A percentile compares a stretch with the other conserved stretches of the same genome.
Conservation (phyloP, 1,140 invertebrate genomes). For the Alviniconcha marisindica region DNA sequence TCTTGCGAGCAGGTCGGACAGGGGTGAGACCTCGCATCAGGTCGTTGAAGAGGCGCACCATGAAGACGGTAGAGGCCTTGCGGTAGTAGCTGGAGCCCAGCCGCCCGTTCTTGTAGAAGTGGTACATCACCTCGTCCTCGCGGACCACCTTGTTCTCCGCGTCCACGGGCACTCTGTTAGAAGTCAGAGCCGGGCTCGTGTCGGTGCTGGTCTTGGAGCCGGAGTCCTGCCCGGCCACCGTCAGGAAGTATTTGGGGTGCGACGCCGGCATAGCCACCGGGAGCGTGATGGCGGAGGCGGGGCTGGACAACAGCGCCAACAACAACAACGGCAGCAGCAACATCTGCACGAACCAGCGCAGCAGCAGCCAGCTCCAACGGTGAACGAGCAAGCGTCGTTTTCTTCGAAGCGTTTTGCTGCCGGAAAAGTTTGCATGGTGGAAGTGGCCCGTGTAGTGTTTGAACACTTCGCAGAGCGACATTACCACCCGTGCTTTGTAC, state of each 20-base stretch:
- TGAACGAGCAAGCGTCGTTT: too few relatives aligned
- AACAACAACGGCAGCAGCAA: not conserved
- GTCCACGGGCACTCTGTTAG: not conserved
- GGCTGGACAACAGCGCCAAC: not conserved
- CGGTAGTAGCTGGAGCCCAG: slow-evolving; percentile 27
- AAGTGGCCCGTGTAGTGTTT: not conserved
- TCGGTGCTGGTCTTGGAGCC: not conserved
- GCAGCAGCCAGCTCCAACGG: not conserved
- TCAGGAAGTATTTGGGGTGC: slow-evolving; percentile 30
- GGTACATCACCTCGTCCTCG: slow-evolving; percentile 23
- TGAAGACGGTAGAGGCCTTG: slow-evolving; percentile 52
- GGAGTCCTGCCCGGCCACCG: not conserved
- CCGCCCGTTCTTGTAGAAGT: slow-evolving; percentile 35
- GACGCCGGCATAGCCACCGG: slow-evolving; percentile 27
- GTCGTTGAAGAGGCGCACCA: slow-evolving; percentile 55
- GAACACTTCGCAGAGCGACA: not conserved
- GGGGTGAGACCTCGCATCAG: slow-evolving; percentile 40
- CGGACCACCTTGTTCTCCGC: not conserved
- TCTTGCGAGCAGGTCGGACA: not conserved
- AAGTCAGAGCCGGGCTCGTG: not conserved
- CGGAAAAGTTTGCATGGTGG: not conserved
- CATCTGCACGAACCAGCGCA: too few relatives aligned
- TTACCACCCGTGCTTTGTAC: not conserved
- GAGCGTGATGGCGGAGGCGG: slow-evolving; percentile 11
- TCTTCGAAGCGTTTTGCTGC: not conserved